phyloP scores from a whole-genome alignment of 2,113 vertebrate species.

The Struthio camelus region DNA sequence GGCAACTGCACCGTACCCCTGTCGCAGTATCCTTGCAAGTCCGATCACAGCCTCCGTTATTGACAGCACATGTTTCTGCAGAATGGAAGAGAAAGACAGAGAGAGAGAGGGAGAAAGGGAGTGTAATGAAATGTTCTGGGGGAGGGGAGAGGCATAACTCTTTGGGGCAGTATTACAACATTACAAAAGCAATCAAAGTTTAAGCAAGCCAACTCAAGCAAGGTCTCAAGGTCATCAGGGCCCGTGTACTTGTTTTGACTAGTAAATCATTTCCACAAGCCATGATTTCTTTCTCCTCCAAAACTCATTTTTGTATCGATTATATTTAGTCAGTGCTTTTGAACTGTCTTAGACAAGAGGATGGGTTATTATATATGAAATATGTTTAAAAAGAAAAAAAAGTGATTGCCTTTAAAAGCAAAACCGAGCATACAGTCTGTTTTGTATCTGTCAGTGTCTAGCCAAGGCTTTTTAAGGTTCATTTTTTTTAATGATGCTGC shows the following conservation, averaged over 20 bases:
- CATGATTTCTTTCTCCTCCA: neutral
- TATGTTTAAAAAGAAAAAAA: slow-evolving; percentile 7
- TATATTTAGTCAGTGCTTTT: neutral
- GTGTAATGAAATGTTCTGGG: slow-evolving; percentile 59
- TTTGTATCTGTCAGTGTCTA: slow-evolving; percentile 1
- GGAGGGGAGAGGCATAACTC: slow-evolving; percentile 6
- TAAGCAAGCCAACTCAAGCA: slow-evolving; percentile 16
- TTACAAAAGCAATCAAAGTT: slow-evolving; percentile 11
- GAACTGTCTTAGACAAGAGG: neutral
- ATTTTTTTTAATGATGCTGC: neutral
- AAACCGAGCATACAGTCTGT: slow-evolving; percentile 31
- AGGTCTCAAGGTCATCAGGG: slow-evolving; percentile 11
- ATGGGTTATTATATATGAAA: slow-evolving; percentile 24
- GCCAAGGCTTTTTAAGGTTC: slow-evolving; percentile 27
- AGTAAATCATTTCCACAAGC: neutral
- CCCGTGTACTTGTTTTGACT: neutral
- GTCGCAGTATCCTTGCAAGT: slow-evolving; percentile 98
- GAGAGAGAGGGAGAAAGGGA: slow-evolving; percentile 43
- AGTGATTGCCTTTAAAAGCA: slow-evolving; percentile 25
- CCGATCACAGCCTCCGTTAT: slow-evolving; percentile 96
- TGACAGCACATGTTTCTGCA: slow-evolving; percentile 96
- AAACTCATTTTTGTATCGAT: neutral
- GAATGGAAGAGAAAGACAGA: slow-evolving; percentile 57
- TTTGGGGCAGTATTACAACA: neutral
- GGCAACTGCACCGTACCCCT: slow-evolving; percentile 96